Conservation (phyloP, 2,888 invertebrate species). For the Rapana venosa region DNA sequence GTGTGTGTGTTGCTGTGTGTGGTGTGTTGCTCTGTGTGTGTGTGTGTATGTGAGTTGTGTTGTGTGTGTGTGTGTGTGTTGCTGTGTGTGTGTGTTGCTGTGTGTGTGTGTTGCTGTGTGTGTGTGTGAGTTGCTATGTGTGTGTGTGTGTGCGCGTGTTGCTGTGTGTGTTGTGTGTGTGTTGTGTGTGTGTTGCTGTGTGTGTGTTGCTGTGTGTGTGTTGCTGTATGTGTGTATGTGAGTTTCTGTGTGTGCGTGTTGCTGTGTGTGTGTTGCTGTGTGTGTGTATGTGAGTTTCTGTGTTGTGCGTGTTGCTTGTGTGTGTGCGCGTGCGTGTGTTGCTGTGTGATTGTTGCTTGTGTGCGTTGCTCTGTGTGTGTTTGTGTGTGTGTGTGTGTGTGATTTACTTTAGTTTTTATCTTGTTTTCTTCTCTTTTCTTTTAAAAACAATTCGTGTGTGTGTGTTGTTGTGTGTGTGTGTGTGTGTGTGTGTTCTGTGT, state of each 20-base stretch:
- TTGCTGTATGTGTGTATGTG: too few species aligned
- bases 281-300: neutral
- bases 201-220: conserved; percentile 6
- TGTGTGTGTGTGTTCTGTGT: neutral
- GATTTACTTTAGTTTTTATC: too few species aligned
- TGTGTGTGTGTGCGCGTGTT: too few species aligned
- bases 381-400: conserved; percentile 9
- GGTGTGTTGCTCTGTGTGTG: too few species aligned
- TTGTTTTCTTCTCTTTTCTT: too few species aligned
- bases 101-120: conserved; percentile 6
- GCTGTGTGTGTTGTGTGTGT: too few species aligned
- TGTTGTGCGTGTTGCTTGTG: conserved; percentile 5
- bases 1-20: too few species aligned
- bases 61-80: conserved; percentile 7
- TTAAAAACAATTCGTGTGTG: too few species aligned
- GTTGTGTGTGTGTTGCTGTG: neutral
- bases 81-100: neutral
- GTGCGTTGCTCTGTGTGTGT: neutral
- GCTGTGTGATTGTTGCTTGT: neutral
- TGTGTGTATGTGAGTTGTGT: too few species aligned
- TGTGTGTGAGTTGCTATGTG: too few species aligned
- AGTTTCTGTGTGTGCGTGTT: too few species aligned
- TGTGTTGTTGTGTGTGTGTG: neutral
- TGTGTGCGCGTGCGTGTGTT: neutral
- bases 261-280: neutral